Evolutionary conservation across 2,113 vertebrate genomes (phyloP).

Genomic region (Cariama cristata): DNA sequence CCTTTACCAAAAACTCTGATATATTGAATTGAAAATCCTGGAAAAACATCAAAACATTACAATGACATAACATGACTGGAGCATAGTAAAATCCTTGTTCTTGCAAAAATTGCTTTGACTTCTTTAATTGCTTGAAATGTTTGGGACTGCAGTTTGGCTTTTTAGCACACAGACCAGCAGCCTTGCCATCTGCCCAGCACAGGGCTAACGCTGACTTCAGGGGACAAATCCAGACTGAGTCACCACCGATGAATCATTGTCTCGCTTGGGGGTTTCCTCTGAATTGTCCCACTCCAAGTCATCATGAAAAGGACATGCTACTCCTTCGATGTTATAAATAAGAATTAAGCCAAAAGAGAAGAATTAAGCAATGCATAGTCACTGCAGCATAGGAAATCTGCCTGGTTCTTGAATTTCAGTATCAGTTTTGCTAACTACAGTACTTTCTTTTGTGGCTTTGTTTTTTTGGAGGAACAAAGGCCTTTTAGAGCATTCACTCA

Average conservation of each 20-base stretch:
- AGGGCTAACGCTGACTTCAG: not conserved
- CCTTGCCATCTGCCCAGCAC: not conserved
- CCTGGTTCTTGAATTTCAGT: not conserved
- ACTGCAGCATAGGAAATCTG: not conserved
- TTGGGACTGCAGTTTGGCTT: not conserved
- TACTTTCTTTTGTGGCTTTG: not conserved
- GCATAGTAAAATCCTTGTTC: not conserved
- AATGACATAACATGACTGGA: not conserved
- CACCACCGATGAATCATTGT: not conserved
- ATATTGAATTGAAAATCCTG: not conserved
- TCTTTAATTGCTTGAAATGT: not conserved
- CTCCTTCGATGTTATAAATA: not conserved
- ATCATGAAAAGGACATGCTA: not conserved
- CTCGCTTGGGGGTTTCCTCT: slow-evolving; percentile 37
- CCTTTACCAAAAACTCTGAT: not conserved
- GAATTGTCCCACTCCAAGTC: not conserved
- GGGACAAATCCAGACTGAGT: slow-evolving; percentile 7
- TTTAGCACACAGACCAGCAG: not conserved
- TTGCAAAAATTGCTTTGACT: not conserved
- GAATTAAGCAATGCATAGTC: not conserved
- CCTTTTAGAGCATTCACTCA: not conserved
- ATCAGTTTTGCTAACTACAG: not conserved
- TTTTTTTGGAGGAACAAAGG: not conserved
- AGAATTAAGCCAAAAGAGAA: not conserved
- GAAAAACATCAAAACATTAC: not conserved